A percentile compares a stretch with the other conserved stretches of the same genome.
phyloP scores from a whole-genome alignment of 2,797 vertebrate genomes.

The Cyprinella venusta region DNA sequence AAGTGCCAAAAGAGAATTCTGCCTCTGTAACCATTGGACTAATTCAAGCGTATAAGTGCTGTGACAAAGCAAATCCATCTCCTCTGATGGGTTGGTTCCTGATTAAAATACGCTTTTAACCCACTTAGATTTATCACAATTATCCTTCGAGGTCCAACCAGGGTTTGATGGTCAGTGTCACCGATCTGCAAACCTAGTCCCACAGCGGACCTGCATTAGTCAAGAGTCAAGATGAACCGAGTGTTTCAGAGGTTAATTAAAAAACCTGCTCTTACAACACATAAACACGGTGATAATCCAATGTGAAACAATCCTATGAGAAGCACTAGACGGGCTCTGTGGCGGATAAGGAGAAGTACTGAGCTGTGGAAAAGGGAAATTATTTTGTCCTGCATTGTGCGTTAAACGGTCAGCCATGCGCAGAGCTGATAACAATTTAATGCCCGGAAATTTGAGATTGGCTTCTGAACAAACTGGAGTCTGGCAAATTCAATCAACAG shows the following conservation, averaged over 20 bases:
- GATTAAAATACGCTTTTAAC: slow-evolving; percentile 62
- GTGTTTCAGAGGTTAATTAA: slow-evolving; percentile 25
- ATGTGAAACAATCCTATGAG: slow-evolving; percentile 7
- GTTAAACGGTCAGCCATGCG: slow-evolving; percentile 11
- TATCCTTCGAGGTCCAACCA: slow-evolving; percentile 51
- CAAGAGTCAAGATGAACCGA: slow-evolving; percentile 14
- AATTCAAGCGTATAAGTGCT: slow-evolving; percentile 64
- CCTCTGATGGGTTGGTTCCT: slow-evolving; percentile 57
- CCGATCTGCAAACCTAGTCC: slow-evolving; percentile 27
- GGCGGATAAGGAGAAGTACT: not conserved
- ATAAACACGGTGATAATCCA: not conserved
- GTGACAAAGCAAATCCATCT: slow-evolving; percentile 71
- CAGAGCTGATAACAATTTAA: slow-evolving; percentile 19
- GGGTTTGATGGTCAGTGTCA: slow-evolving; percentile 48
- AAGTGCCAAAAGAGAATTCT: slow-evolving; percentile 57
- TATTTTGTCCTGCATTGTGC: not conserved
- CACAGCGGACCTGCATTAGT: slow-evolving; percentile 17
- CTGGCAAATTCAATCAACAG: slow-evolving; percentile 11
- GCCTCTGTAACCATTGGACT: slow-evolving; percentile 62
- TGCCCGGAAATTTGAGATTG: slow-evolving; percentile 5
- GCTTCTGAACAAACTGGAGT: slow-evolving; percentile 19
- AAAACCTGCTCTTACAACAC: slow-evolving; percentile 13
- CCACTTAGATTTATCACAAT: slow-evolving; percentile 70
- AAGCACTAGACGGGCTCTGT: not conserved
- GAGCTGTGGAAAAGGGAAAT: slow-evolving; percentile 29